These are phyloP conservation scores for Gryllus longicercus DNA, from an alignment of 2,888 invertebrate genomes.

Conservation along the genomic window DNA sequence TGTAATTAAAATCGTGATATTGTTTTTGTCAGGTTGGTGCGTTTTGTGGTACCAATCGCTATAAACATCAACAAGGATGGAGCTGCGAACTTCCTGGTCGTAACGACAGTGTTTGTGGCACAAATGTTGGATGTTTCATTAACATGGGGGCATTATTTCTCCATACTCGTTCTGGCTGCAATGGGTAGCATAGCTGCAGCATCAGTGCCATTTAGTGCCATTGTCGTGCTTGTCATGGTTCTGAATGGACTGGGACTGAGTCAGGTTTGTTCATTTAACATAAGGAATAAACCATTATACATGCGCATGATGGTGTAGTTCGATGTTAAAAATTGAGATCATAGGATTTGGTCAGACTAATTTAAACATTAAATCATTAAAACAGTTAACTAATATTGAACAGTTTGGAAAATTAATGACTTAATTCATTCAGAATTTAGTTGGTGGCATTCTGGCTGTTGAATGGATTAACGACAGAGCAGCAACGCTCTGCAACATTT, in stretches of 20 bases:
- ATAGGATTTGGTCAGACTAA: no score
- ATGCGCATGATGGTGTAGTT: no score
- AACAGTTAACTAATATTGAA: no score
- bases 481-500: no score
- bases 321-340: no score
- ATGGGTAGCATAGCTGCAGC: not conserved
- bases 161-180: not conserved
- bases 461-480: no score
- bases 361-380: no score
- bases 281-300: no score
- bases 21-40: not conserved
- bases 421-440: no score
- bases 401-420: no score
- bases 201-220: not conserved
- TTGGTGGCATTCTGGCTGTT: no score
- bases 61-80: not conserved
- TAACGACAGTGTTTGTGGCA: not conserved
- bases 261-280: not conserved
- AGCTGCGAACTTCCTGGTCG: not conserved
- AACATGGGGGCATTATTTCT: not conserved
- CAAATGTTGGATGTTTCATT: not conserved
- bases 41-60: not conserved
- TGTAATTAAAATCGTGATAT: no score
- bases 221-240: not conserved
- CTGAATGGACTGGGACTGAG: not conserved